Evolutionary conservation across 2,888 invertebrate species (phyloP), one percentile per base, ranked within the genome.

Genomic region (Xestia ashworthii): DNA sequence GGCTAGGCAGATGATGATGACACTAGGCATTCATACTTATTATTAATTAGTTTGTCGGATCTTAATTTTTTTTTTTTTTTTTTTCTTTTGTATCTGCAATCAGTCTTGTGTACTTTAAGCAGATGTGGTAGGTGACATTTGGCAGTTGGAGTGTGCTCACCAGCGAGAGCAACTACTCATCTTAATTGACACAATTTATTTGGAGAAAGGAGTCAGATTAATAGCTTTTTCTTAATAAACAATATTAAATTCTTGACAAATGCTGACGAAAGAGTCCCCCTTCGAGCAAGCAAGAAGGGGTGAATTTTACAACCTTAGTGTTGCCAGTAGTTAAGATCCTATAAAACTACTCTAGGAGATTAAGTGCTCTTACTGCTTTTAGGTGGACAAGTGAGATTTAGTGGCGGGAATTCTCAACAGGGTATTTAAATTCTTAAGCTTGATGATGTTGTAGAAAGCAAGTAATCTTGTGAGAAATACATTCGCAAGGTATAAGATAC

Each of bases 161-260:
- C n/a, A n/a, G n/a, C n/a, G n/a, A n/a, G n/a, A n/a, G n/a, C n/a
- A n/a, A n/a, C n/a, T n/a, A n/a, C n/a, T n/a, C n/a, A n/a, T n/a
- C n/a, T n/a, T 92, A 93, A 94, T 91, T 90, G 92, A 86, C 89
- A 90, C 91, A 90, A 92, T 93, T 92, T 90, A 91, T 93, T 91
- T 86, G 83, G 84, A 80, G 81, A 88, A 90, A 87, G 87, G 89
- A 90, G 90, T 89, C 87, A 90, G 92, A 93, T 92, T 91, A 91
- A 94, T 93, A 87, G 84, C 78, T 81, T 79, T 88, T 91, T 91
- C 90, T 90, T 92, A 90, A 92, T 92, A 90, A 93, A 92, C 90
- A 92, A 92, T 92, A 91, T 91, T 90, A 77, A 68, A 66, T 83
- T 83, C 89, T 86, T 86, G 88, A 88, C 88, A 89, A 88, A 90